phyloP scores from a whole-genome alignment of 2,113 vertebrate species.

The Dicerorhinus sumatrensis region DNA sequence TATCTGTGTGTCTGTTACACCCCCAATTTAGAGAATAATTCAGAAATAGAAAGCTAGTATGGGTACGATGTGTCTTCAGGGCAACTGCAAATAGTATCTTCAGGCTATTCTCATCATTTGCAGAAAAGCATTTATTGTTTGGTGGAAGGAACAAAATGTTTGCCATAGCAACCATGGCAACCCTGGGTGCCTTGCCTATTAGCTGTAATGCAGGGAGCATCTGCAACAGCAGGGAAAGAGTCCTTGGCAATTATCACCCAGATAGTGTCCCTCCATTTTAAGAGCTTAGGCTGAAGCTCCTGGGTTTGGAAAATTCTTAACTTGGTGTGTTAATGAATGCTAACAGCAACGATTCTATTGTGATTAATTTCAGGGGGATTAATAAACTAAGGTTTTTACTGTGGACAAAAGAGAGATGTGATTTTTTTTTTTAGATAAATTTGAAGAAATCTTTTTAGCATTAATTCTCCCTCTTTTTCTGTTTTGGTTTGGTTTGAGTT shows the following conservation, averaged over 20 bases:
- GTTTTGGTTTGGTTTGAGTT: neutral
- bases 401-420: neutral
- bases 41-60: neutral
- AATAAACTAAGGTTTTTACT: neutral
- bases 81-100: slow-evolving; percentile 30
- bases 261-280: neutral
- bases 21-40: neutral
- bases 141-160: slow-evolving; percentile 60
- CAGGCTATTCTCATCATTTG: slow-evolving; percentile 46
- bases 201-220: neutral
- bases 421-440: slow-evolving; percentile 46
- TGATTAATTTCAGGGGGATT: neutral
- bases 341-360: neutral
- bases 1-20: neutral
- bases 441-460: neutral
- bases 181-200: slow-evolving; percentile 8
- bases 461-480: neutral
- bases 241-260: slow-evolving; percentile 14
- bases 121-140: slow-evolving; percentile 50
- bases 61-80: neutral
- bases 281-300: neutral
- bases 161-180: slow-evolving; percentile 66
- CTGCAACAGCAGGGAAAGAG: neutral
- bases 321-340: slow-evolving; percentile 4
- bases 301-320: slow-evolving; percentile 13